Conservation (phyloP, 2,888 invertebrate species). For the Liodrosophila aerea region DNA sequence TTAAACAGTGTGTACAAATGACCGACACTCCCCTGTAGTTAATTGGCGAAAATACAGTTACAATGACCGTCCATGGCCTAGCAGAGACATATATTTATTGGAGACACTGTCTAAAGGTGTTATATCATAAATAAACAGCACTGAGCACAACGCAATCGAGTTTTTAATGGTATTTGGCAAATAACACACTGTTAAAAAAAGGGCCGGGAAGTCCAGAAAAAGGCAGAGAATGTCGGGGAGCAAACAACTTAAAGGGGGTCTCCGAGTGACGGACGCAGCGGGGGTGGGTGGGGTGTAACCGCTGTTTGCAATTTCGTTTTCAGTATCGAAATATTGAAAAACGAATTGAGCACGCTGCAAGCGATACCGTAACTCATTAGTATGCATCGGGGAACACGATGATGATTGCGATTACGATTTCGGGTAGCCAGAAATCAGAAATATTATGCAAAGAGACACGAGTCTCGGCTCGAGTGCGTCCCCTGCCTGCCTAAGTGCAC, state of each 20-base stretch:
- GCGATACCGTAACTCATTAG: slow-evolving; percentile 49
- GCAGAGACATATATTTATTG: slow-evolving; percentile 26
- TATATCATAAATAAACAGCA: slow-evolving; percentile 63
- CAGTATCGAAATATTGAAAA: slow-evolving; percentile 63
- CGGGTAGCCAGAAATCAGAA: slow-evolving; percentile 59
- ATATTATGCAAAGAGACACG: slow-evolving; percentile 71
- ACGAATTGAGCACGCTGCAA: slow-evolving; percentile 50
- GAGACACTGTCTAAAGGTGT: slow-evolving; percentile 37
- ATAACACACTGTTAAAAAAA: slow-evolving; percentile 40
- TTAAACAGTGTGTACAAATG: slow-evolving; percentile 1
- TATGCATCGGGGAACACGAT: slow-evolving; percentile 48
- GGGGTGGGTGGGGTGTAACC: background rate
- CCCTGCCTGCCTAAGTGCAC: background rate
- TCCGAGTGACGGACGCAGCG: background rate
- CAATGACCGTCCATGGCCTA: slow-evolving; percentile 72
- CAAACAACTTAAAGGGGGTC: slow-evolving; percentile 9
- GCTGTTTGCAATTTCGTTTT: slow-evolving; percentile 67
- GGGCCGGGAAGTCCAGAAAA: slow-evolving; percentile 71
- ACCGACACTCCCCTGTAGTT: background rate
- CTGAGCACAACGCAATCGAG: slow-evolving; percentile 51
- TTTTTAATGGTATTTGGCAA: slow-evolving; percentile 67
- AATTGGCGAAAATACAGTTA: slow-evolving; percentile 13
- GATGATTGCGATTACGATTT: slow-evolving; percentile 27
- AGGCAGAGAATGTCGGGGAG: slow-evolving; percentile 62
- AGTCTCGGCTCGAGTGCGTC: background rate